Percentiles rank a stretch among this genome's conserved stretches.
These are phyloP conservation scores for Heliconius erato DNA, from an alignment of 2,888 invertebrate species.

Conservation along the genomic window DNA sequence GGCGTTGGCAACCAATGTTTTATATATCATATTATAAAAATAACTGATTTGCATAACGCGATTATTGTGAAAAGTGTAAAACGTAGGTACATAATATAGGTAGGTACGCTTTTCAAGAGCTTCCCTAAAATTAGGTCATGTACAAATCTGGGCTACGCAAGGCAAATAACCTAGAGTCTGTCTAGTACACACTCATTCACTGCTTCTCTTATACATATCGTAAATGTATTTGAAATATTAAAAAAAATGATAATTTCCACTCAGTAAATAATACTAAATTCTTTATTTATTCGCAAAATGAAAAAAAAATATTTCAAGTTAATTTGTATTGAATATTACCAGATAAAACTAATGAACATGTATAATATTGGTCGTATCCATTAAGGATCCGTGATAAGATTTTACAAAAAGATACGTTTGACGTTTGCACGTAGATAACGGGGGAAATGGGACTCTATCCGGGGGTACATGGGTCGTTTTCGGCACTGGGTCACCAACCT, in stretches of 20 bases:
- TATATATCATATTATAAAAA: conserved; percentile 2
- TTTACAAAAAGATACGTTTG: conserved; percentile 56
- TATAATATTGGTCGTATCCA: background rate
- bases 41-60: background rate
- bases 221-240: background rate
- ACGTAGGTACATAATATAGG: background rate
- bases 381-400: conserved; percentile 12
- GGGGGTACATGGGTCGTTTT: conserved; percentile 65
- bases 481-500: conserved; percentile 81
- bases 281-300: background rate
- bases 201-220: background rate
- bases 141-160: conserved; percentile 41
- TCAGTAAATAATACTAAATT: background rate
- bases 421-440: conserved; percentile 73
- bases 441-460: conserved; percentile 59
- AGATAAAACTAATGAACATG: conserved; percentile 3
- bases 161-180: background rate
- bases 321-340: background rate
- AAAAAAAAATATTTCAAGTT: background rate
- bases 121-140: conserved; percentile 46
- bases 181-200: conserved; percentile 2
- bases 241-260: background rate
- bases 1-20: background rate
- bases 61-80: background rate
- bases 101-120: conserved; percentile 32